Base-by-base conservation (phyloP, 2,797 vertebrate species). In the Brachyalestes nurse region DNA sequence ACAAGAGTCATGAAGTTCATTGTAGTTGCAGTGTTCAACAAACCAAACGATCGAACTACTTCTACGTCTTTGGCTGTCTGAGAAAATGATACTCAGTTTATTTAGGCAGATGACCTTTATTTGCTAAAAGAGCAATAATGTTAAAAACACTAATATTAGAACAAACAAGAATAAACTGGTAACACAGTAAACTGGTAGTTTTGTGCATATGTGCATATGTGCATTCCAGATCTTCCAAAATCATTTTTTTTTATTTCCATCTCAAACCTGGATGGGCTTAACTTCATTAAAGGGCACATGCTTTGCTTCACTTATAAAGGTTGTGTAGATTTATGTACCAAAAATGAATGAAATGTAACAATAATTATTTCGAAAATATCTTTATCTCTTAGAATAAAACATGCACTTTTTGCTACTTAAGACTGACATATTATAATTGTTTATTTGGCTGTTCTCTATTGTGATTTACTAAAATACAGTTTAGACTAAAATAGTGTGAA, bases 1-100 rank as follows among this genome's bases (percentile, higher is more conserved):
- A 66, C 34, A 66, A 66, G 38, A 66, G 40, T 45, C 42, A 69
- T 23, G 42, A 47, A 47, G 66, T 45, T 47, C n/a, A 69, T 7
- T 51, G 65, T 69, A 17, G 6, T 34, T 6, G 34, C 34, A 16
- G 8, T 25, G 17, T 9, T 21, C 8, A n/a, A 45, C n/a, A 67
- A 67, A 65, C 7, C 23, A 4, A 62, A 25, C 21, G 10, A 61
- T 6, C 23, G 6, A 38, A 65, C 19, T 4, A 10, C 14, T 51
- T 13, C 13, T 4, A 51, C 19, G 13, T 7, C 4, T 65, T 28
- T 62, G 60, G 13, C 0, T 5, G 34, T 9, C 57, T 23, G 55
- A 25, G 58, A 60, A 60, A 60, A 25, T 14, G 4, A 23, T 25
- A 61, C 14, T 25, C 12, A 61, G 12, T 25, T 25, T 60, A 25